A percentile compares a stretch with the other conserved stretches of the same genome.
phyloP scores from a whole-genome alignment of 1,140 invertebrate genomes.

The Pemphigus obesinymphae region DNA sequence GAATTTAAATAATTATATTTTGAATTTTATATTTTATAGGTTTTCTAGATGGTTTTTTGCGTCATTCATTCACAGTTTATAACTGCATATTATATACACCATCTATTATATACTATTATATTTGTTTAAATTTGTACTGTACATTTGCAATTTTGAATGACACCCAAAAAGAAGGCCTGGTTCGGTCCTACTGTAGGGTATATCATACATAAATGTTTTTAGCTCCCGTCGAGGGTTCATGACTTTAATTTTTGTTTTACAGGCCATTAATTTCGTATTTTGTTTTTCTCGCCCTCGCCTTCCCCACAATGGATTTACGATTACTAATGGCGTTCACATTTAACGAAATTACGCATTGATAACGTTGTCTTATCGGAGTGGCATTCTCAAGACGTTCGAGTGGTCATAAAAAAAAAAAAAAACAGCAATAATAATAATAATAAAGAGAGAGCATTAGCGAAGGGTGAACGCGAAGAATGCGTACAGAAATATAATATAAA shows the following conservation, averaged over 20 bases:
- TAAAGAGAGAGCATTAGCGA: not conserved
- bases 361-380: constrained; percentile 15
- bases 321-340: constrained; percentile 26
- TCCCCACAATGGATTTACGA: not conserved
- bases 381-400: not conserved
- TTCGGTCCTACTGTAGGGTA: too few species aligned
- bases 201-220: too few species aligned
- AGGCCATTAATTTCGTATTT: constrained; percentile 17
- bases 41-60: too few species aligned
- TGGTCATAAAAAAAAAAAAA: not conserved
- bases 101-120: too few species aligned
- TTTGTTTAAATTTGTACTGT: too few species aligned
- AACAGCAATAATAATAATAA: not conserved
- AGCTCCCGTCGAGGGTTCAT: too few species aligned
- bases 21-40: too few species aligned
- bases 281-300: not conserved
- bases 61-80: too few species aligned
- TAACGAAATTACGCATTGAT: constrained; percentile 12
- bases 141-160: too few species aligned
- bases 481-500: not conserved
- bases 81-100: too few species aligned
- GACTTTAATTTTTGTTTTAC: not conserved
- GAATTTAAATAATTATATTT: too few species aligned
- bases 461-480: not conserved
- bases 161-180: too few species aligned